Percentiles rank a stretch among this genome's conserved stretches.
phyloP scores from a whole-genome alignment of 2,888 invertebrate genomes.

The Synergus gifuensis region DNA sequence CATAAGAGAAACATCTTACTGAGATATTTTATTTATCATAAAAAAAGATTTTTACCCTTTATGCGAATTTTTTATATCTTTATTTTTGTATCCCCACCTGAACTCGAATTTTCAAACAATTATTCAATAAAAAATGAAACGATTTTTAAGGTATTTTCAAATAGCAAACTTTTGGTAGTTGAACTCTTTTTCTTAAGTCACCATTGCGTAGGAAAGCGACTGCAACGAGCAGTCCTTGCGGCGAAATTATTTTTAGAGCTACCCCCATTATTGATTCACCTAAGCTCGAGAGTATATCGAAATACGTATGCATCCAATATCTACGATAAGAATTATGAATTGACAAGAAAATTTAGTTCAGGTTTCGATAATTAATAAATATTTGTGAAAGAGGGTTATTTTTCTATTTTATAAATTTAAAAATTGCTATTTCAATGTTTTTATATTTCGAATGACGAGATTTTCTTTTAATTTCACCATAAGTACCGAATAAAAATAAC shows the following conservation, averaged over 20 bases:
- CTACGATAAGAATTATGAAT: background rate
- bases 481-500: no score
- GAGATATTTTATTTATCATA: background rate
- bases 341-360: background rate
- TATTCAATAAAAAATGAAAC: background rate
- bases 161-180: background rate
- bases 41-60: background rate
- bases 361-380: background rate
- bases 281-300: constrained; percentile 8
- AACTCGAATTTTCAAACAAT: background rate
- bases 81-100: background rate
- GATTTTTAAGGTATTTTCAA: background rate
- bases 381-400: background rate
- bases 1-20: background rate
- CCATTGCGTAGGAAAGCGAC: constrained; percentile 21
- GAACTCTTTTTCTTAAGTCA: background rate
- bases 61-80: background rate
- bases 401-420: no score
- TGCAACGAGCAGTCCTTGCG: constrained; percentile 14
- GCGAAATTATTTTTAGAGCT: constrained; percentile 41
- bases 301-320: constrained; percentile 14
- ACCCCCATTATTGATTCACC: constrained; percentile 40
- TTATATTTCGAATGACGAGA: no score
- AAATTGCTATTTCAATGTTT: background rate
- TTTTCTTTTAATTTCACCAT: no score